Evolutionary conservation across 1,140 invertebrate genomes (phyloP).

Genomic region (Zaprionus africanus): DNA sequence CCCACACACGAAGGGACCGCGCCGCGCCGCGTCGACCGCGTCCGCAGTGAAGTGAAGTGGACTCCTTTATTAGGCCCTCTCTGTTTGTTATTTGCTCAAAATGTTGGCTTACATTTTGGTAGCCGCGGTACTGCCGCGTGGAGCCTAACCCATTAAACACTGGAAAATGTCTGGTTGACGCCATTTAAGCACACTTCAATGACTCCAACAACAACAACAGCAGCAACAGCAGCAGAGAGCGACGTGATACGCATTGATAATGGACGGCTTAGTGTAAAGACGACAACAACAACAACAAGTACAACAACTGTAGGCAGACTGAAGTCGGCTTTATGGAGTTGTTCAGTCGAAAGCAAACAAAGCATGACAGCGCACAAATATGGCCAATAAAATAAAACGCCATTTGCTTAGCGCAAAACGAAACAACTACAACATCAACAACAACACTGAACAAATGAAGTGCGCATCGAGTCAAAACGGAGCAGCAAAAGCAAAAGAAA

Average conservation of each 20-base stretch:
- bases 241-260: slow-evolving; percentile 82
- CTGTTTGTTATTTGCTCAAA: slow-evolving; percentile 55
- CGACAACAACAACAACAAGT: slow-evolving; percentile 51
- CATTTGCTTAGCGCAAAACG: slow-evolving; percentile 59
- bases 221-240: slow-evolving; percentile 50
- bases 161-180: slow-evolving; percentile 73
- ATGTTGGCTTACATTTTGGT: slow-evolving; percentile 66
- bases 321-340: slow-evolving; percentile 40
- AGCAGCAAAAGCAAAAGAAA: slow-evolving; percentile 32
- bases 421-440: slow-evolving; percentile 25
- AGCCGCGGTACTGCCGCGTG: slow-evolving; percentile 28
- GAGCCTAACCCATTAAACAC: slow-evolving; percentile 67
- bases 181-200: slow-evolving; percentile 80
- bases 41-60: slow-evolving; percentile 13
- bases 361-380: slow-evolving; percentile 77
- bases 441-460: slow-evolving; percentile 36
- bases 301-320: slow-evolving; percentile 17
- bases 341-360: slow-evolving; percentile 67
- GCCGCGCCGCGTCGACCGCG: slow-evolving; percentile 22
- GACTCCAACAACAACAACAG: slow-evolving; percentile 63
- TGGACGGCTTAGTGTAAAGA: slow-evolving; percentile 53
- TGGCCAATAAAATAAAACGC: slow-evolving; percentile 82
- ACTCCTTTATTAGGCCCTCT: slow-evolving; percentile 44
- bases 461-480: slow-evolving; percentile 44
- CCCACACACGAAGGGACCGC: not conserved